Percentiles rank a stretch among this genome's conserved stretches.
phyloP scores from a whole-genome alignment of 2,888 invertebrate species.

The Peribatodes rhomboidaria region DNA sequence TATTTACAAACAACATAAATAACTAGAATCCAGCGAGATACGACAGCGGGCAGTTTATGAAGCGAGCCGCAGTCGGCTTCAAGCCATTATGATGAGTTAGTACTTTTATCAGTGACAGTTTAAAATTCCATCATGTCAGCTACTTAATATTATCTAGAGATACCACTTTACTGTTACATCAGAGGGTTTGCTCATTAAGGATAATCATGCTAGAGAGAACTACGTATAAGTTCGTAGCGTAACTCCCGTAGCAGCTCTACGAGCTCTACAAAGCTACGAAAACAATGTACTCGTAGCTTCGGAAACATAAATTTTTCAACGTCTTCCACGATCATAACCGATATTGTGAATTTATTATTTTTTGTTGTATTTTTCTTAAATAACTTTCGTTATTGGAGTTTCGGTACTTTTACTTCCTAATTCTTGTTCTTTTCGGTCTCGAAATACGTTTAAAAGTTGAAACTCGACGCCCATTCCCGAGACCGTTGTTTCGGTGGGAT shows the following conservation, averaged over 20 bases:
- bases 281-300: constrained; percentile 19
- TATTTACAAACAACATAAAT: constrained; percentile 44
- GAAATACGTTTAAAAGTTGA: constrained; percentile 49
- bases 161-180: constrained; percentile 30
- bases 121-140: constrained; percentile 64
- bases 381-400: constrained; percentile 38
- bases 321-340: constrained; percentile 6
- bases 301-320: constrained; percentile 15
- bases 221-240: neutral
- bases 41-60: constrained; percentile 36
- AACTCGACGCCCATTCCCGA: constrained; percentile 45
- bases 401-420: constrained; percentile 35
- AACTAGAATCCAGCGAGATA: constrained; percentile 33
- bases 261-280: constrained; percentile 14
- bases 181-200: neutral
- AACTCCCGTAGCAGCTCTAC: constrained; percentile 27
- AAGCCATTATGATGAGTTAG: constrained; percentile 69
- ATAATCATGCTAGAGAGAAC: neutral
- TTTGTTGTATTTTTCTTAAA: constrained; percentile 30
- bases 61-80: constrained; percentile 38
- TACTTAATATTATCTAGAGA: constrained; percentile 52
- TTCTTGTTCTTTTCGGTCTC: constrained; percentile 41
- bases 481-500: constrained; percentile 47
- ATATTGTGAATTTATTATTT: constrained; percentile 26
- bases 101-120: constrained; percentile 69